Conservation (phyloP, 1,140 invertebrate species). For the Tetraneura akinire region DNA sequence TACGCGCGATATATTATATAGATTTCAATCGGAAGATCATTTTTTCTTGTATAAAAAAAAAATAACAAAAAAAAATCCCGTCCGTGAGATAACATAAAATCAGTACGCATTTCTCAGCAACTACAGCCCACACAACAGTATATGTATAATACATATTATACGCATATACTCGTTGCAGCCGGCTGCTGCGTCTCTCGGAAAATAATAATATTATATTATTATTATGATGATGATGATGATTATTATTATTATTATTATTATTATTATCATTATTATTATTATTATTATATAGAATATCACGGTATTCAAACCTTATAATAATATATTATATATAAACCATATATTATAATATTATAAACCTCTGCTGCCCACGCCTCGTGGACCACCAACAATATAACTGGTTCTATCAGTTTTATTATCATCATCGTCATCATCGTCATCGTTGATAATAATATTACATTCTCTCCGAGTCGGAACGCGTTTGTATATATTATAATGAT, state of each 20-base stretch:
- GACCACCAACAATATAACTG: slow-evolving; percentile 40
- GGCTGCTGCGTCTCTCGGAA: background rate
- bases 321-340: background rate
- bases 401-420: slow-evolving; percentile 27
- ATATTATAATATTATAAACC: background rate
- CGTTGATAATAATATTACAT: too few relatives aligned
- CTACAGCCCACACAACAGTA: background rate
- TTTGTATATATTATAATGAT: too few relatives aligned
- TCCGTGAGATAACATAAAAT: background rate
- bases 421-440: slow-evolving; percentile 5
- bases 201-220: background rate
- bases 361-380: slow-evolving; percentile 31
- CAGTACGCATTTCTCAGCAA: background rate
- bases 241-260: too few relatives aligned
- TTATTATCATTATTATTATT: too few relatives aligned
- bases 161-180: background rate
- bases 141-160: background rate
- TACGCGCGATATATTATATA: too few relatives aligned
- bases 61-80: background rate
- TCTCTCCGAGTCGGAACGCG: too few relatives aligned
- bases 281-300: too few relatives aligned
- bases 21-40: background rate
- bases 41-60: too few relatives aligned
- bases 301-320: too few relatives aligned
- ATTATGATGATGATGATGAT: too few relatives aligned